Percentiles rank a stretch among this genome's conserved stretches.
Conservation (phyloP, 2,888 invertebrate species). For the Pristionchus mayeri region DNA sequence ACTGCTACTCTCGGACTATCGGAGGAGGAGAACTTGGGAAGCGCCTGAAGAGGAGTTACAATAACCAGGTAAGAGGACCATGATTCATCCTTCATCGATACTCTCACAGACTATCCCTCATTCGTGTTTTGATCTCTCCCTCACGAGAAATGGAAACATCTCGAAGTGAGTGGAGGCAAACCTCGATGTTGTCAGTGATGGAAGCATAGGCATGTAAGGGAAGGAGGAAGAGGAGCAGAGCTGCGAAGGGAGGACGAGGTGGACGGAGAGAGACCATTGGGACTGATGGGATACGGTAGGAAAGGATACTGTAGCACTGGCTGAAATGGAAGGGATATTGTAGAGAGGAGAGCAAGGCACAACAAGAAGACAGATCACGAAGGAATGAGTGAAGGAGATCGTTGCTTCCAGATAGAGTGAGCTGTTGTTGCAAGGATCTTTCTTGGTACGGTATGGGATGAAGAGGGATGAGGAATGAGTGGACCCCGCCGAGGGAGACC, state of each 20-base stretch:
- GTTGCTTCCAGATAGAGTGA: too few relatives aligned
- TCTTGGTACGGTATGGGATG: not conserved
- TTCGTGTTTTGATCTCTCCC: not conserved
- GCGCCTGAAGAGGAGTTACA: not conserved
- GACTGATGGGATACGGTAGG: constrained; percentile 13
- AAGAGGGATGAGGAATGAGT: not conserved
- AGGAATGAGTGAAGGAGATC: not conserved
- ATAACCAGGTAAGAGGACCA: not conserved
- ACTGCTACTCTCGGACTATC: not conserved
- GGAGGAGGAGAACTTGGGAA: not conserved
- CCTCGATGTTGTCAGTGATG: not conserved
- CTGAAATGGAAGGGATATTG: not conserved
- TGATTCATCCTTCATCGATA: not conserved
- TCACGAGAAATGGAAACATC: not conserved
- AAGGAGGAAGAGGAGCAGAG: constrained; percentile 37
- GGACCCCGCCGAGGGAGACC: not conserved
- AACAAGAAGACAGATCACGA: not conserved
- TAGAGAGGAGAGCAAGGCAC: not conserved
- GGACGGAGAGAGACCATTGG: constrained; percentile 9
- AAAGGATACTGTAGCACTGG: not conserved
- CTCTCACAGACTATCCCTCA: not conserved
- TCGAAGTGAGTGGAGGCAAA: not conserved
- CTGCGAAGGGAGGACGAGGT: constrained; percentile 17
- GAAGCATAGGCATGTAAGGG: constrained; percentile 38
- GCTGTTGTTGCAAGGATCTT: not conserved